Evolutionary conservation across 2,888 invertebrate genomes (phyloP), one percentile per base, ranked within the genome.

Genomic region (Parnassius smintheus): DNA sequence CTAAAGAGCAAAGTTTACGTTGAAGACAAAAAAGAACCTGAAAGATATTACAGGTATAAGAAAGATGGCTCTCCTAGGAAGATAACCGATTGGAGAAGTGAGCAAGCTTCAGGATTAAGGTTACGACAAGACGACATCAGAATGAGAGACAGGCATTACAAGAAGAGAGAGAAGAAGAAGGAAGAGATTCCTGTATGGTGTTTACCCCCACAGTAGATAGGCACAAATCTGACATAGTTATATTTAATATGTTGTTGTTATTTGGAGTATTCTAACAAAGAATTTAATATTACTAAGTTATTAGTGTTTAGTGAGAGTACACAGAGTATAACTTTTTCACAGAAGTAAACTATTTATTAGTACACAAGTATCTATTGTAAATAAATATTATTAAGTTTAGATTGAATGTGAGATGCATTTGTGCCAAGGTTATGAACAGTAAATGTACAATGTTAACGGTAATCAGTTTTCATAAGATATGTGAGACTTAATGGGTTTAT

Each of bases 101-200:
- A 87, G 22, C 76, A 75, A 1, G 49, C 9, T 4, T 68, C 70
- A 2, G 81, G 82, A 8, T 75, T 72, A 52, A 80, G 76, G 66
- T 57, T 70, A 66, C 82, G 80, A 61, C 85, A 85, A 55, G 89
- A 91, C 65, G 90, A 91, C 63, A 80, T 88, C 49, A 84, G 89
- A 79, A 72, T 90, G 56, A 76, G 88, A 67, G 90, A 91, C 50
- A 80, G 83, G 61, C 86, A 88, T 69, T 83, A 82, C 57, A 88
- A 83, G 65, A 89, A 85, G 73, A 88, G 84, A 61, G 86, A 90
- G 66, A 87, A 85, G 70, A 89, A 88, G 68, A 79, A 74, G 66
- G 87, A 89, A 59, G 88, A 88, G 45, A 78, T 82, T 52, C 88
- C 90, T 0, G 71, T 85, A 8, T 91, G 91, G 91, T 83, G 80